Base-by-base conservation (phyloP, 2,888 invertebrate genomes). In the Tipula vernalis region DNA sequence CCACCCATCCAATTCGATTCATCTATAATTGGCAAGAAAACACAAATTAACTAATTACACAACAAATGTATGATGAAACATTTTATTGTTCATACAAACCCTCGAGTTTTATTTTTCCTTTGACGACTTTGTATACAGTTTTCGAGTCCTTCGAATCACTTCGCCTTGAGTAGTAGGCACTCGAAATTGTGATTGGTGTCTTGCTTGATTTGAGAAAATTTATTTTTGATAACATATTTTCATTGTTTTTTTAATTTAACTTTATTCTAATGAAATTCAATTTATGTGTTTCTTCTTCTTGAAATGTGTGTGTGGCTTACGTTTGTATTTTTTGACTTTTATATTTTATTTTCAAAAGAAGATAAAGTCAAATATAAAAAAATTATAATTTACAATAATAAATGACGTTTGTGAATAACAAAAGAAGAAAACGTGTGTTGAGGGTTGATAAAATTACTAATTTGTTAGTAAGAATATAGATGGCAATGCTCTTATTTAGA, bases 1-100 rank as follows among this genome's bases (percentile, higher is more conserved):
- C 89, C 89, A 15, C 90, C 91, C 86, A 91, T 88, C 83, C 88
- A 90, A 84, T 90, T 89, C 2, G 89, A 87, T 83, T 90, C 90
- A 85, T 91, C 91, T 90, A 28, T 41, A 39, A 13, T 83, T 36
- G 15, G 15, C n/a, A 57, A 15, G 10, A 84, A 39, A 15, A 39
- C 12, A 36, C 36, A 83, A 36, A 83, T 36, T 5, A 36, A 5
- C 6, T 39, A 51, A 71, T 71, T 51, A 51, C n/a, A 51, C 51
- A 51, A 51, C 51, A 51, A 0, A 8, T n/a, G 8, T 6, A n/a
- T 84, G 39, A 84, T 41, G 39, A 84, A 84, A 84, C 84, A 84
- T 6, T 86, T 47, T 10, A 12, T 28, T 15, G 18, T 18, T 10
- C 6, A 42, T 8, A 42, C 36, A 42, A 15, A 86, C 86, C 86